These are phyloP conservation scores for Orthosia gothica DNA, from an alignment of 2,888 invertebrate species.

Conservation along the genomic window DNA sequence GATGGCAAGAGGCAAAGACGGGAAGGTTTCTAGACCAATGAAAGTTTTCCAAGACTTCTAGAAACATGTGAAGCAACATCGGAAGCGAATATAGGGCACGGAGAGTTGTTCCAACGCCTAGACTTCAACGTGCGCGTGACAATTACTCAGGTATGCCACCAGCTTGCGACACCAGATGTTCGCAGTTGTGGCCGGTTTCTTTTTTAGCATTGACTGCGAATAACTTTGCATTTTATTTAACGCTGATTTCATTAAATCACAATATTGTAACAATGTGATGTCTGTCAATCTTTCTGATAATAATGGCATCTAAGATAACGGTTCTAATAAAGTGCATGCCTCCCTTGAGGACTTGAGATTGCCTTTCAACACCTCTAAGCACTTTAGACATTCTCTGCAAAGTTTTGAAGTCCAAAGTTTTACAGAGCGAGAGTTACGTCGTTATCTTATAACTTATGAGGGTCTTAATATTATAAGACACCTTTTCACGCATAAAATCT, in stretches of 20 bases:
- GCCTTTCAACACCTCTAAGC: background rate
- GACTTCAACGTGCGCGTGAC: constrained; percentile 30
- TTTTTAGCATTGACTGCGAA: constrained; percentile 17
- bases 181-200: constrained; percentile 11
- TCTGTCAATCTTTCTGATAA: constrained; percentile 2
- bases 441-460: background rate
- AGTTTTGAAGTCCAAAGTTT: background rate
- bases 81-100: constrained; percentile 29
- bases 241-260: constrained; percentile 3
- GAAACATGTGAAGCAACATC: constrained; percentile 17
- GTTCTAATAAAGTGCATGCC: background rate
- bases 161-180: constrained; percentile 31
- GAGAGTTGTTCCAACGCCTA: constrained; percentile 16
- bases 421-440: background rate
- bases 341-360: background rate
- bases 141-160: constrained; percentile 30
- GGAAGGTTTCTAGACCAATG: constrained; percentile 6
- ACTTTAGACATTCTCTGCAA: background rate
- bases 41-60: background rate
- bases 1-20: background rate
- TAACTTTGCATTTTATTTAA: constrained; percentile 1
- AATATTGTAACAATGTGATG: constrained; percentile 7
- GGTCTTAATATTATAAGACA: background rate
- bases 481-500: background rate
- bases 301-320: background rate